Conservation (phyloP, 2,797 vertebrate species). For the Phalloptychus januarius region DNA sequence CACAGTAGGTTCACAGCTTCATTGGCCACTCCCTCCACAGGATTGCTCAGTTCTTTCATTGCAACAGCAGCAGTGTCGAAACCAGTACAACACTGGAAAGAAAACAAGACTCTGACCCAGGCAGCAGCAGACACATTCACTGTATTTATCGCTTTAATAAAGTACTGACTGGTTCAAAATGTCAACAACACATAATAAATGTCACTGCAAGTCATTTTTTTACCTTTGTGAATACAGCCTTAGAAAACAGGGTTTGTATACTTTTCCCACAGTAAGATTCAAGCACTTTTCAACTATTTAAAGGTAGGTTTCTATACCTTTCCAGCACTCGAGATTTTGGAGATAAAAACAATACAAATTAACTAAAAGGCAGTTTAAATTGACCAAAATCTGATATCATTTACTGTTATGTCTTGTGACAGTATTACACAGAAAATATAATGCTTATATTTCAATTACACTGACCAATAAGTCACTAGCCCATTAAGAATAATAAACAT, state of each 20-base stretch:
- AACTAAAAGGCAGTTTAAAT: no score
- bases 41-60: conserved; percentile 79
- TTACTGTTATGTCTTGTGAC: no score
- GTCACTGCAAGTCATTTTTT: not conserved
- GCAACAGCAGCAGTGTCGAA: conserved; percentile 78
- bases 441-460: no score
- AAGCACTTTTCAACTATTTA: no score
- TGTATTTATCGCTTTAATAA: not conserved
- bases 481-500: no score
- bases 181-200: not conserved
- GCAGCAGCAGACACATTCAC: not conserved
- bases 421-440: no score
- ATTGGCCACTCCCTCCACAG: conserved; percentile 87
- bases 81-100: conserved; percentile 85
- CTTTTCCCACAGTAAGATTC: no score
- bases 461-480: no score
- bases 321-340: no score
- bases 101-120: not conserved
- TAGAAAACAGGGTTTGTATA: not conserved
- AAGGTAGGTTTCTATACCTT: no score
- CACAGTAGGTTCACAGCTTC: conserved; percentile 94
- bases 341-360: no score
- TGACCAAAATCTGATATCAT: no score
- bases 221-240: not conserved
- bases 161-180: not conserved